Base-by-base conservation (phyloP, 2,888 invertebrate species). In the Harpalus rufipes region DNA sequence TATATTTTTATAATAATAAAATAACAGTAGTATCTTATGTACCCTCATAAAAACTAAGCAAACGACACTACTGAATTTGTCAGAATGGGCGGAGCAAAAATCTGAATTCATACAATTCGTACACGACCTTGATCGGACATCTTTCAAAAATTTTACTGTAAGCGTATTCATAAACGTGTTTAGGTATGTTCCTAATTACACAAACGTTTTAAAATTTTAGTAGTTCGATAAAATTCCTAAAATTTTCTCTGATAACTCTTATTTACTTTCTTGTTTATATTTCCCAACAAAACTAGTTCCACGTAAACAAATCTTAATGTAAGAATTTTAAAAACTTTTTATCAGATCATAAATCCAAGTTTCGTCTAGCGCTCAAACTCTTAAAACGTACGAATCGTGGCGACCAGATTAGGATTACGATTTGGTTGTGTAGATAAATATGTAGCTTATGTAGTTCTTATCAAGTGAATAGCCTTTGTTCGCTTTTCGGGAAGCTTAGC, bases 391-490 rank as follows among this genome's bases (percentile, higher is more conserved):
- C 25, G 61, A 61, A 61, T 61, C 21, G 21, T 21, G 18, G 21
- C 18, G 63, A 21, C 63, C 7, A 63, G 63, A 63, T 63, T 63
- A 63, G 63, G 63, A 63, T 63, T 63, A 63, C 12, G 63, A 63
- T 63, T 25, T 25, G 18, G 63, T 63, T 12, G 63, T 63, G 25
- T 25, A 6, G 63, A 63, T 63, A 63, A 63, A 63, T 21, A 63
- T 63, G 44, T 41, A 72, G 44, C 44, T 72, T 72, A 72, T 72
- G 72, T 72, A 72, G 41, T 72, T 72, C 72, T 72, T 72, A 72
- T 72, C 72, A 72, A 72, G 16, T 72, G 32, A 41, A 72, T 72
- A 72, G 72, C 72, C 32, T 72, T 72, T 72, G 72, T 72, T 72
- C 72, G 44, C 44, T 39, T 72, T 44, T 8, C 72, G 44, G n/a